A percentile compares a stretch with the other conserved stretches of the same genome.
phyloP scores from a whole-genome alignment of 2,888 invertebrate species.

The Agriopis marginaria region DNA sequence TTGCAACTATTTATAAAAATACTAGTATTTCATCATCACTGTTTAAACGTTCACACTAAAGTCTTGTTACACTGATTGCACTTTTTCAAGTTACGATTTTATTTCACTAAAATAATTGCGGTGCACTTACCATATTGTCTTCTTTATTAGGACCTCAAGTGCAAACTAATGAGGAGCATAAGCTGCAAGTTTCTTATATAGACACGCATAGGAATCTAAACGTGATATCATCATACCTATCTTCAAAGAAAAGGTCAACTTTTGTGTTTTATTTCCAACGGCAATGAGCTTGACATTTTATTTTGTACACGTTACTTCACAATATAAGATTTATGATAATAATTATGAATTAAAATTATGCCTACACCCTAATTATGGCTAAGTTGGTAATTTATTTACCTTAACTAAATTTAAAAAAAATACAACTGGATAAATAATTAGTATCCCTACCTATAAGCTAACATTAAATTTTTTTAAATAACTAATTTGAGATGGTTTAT shows the following conservation, averaged over 20 bases:
- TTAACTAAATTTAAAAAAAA: too few relatives aligned
- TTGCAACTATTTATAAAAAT: conserved; percentile 15
- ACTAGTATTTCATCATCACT: conserved; percentile 18
- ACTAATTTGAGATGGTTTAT: too few relatives aligned
- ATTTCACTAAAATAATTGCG: neutral
- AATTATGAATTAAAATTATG: neutral
- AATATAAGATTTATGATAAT: conserved; percentile 19
- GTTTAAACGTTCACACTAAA: conserved; percentile 12
- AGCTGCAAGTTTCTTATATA: conserved; percentile 55
- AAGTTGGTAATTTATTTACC: too few relatives aligned
- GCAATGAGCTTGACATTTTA: conserved; percentile 54
- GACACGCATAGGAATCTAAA: conserved; percentile 43
- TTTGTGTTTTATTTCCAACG: conserved; percentile 45
- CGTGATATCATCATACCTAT: conserved; percentile 49
- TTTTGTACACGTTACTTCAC: conserved; percentile 27
- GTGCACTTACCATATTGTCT: conserved; percentile 60
- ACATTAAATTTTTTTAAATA: too few relatives aligned
- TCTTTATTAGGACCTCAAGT: conserved; percentile 49
- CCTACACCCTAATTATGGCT: too few relatives aligned
- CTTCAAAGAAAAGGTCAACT: conserved; percentile 54
- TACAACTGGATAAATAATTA: too few relatives aligned
- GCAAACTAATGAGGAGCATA: conserved; percentile 49
- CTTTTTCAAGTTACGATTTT: neutral
- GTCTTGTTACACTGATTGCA: conserved; percentile 12
- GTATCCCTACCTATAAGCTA: too few relatives aligned